Percentiles rank a stretch among this genome's conserved stretches.
phyloP scores from a whole-genome alignment of 1,140 invertebrate species.

The Drosophila sturtevanti region DNA sequence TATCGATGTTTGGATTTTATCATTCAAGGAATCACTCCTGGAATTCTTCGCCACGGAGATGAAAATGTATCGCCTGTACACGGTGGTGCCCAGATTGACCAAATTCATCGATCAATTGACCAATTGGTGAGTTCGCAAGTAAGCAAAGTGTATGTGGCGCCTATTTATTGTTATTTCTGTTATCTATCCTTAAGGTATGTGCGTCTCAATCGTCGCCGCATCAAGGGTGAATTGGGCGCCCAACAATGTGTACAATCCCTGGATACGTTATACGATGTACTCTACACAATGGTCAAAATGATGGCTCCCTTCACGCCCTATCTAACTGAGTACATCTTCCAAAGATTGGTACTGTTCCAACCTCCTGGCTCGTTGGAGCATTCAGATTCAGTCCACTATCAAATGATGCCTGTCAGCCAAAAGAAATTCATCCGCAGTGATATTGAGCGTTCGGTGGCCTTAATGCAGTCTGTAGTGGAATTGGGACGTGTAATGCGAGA shows the following conservation, averaged over 20 bases:
- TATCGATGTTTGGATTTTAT: conserved; percentile 99
- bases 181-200: conserved; percentile 87
- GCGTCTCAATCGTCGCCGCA: conserved; percentile 95
- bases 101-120: conserved; percentile 99
- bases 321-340: conserved; percentile 97
- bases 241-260: conserved; percentile 93
- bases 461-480: conserved; percentile 98
- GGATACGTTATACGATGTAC: conserved; percentile 93
- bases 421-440: conserved; percentile 90
- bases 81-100: conserved; percentile 95
- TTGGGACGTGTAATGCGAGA: conserved; percentile 96
- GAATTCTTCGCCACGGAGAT: conserved; percentile 96
- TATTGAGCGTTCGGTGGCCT: conserved; percentile 93
- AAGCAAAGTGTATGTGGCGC: not conserved
- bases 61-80: conserved; percentile 96
- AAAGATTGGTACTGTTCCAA: conserved; percentile 87
- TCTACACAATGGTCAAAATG: conserved; percentile 94
- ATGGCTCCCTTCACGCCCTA: conserved; percentile 99
- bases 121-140: conserved; percentile 88
- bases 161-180: not conserved
- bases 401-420: conserved; percentile 92
- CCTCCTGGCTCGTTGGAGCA: conserved; percentile 50
- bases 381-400: conserved; percentile 90
- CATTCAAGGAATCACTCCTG: conserved; percentile 96
- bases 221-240: conserved; percentile 93